Evolutionary conservation across 1,140 invertebrate genomes (phyloP).

Genomic region (Drosophila ambigua): DNA sequence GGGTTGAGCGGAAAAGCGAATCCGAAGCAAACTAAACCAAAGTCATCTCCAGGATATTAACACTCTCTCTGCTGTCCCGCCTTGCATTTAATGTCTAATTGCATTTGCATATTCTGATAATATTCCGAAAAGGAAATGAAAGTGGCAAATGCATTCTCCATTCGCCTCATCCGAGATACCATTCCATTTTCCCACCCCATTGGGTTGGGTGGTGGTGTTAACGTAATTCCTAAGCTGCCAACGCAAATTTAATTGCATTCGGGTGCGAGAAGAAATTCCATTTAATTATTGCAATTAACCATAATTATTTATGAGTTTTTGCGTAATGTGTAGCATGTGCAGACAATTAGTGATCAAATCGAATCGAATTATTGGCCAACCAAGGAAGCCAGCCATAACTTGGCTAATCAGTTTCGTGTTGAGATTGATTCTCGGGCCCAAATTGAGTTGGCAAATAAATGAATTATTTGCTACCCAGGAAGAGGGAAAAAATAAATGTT

Average conservation of each 20-base stretch:
- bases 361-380: constrained; percentile 11
- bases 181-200: not conserved
- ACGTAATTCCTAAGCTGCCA: constrained; percentile 42
- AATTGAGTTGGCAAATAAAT: constrained; percentile 2
- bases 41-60: constrained; percentile 53
- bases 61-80: constrained; percentile 23
- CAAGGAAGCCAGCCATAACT: constrained; percentile 25
- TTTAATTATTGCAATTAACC: constrained; percentile 45
- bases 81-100: constrained; percentile 58
- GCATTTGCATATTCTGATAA: constrained; percentile 81
- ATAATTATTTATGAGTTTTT: constrained; percentile 49
- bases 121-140: constrained; percentile 68
- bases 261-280: constrained; percentile 26
- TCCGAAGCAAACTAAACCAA: constrained; percentile 26
- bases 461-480: not conserved
- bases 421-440: constrained; percentile 9
- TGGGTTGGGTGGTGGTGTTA: constrained; percentile 8
- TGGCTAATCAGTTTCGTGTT: constrained; percentile 41
- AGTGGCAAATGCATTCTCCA: constrained; percentile 64
- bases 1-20: constrained; percentile 19
- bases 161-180: constrained; percentile 6
- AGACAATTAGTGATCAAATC: constrained; percentile 49
- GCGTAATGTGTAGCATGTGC: constrained; percentile 52
- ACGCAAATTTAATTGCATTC: constrained; percentile 49
- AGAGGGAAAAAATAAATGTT: too few relatives aligned